Evolutionary conservation across 2,888 invertebrate species (phyloP), one percentile per base, ranked within the genome.

Genomic region (Agonopterix alstromeriana): DNA sequence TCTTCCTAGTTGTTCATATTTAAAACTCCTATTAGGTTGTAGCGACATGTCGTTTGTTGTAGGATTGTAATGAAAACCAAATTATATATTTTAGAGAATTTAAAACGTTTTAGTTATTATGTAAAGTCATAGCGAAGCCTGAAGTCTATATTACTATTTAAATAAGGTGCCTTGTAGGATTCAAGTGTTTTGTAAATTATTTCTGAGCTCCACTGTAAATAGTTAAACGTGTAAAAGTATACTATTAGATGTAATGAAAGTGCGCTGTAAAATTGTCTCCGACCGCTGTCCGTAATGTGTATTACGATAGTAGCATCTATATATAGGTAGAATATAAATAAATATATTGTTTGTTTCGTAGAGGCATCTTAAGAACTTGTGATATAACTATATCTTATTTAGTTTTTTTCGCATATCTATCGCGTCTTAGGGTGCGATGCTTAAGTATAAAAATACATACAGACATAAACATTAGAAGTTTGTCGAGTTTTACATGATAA

Each of bases 51-150:
- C 81, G 74, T 80, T 83, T 87, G 82, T 84, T 85, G 79, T 88
- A 87, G 82, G 77, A 79, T 81, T 84, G 74, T 85, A 85, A 83
- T 82, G 80, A 82, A 86, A 82, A 86, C 88, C 87, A 88, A 88
- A 88, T 85, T 86, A 84, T 86, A 87, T 86, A 85, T 86, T 82
- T 81, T 87, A 87, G 84, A 86, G 82, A 83, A 84, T 83, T 82
- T 82, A 85, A 74, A 82, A 81, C 74, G 74, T 76, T 81, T 83
- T 84, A 85, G 82, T 82, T 83, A 81, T 81, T 80, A 73, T 87
- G 79, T 86, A 85, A 84, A 86, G 86, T 86, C 85, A 85, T 82
- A 83, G 82, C 71, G 78, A 84, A 84, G 85, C 87, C 82, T 85
- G 81, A 84, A 83, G 80, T 84, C 80, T 82, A 81, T 77, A 73